These are phyloP conservation scores for Micromesistius poutassou DNA, from an alignment of 2,797 vertebrate species.

Conservation along the genomic window DNA sequence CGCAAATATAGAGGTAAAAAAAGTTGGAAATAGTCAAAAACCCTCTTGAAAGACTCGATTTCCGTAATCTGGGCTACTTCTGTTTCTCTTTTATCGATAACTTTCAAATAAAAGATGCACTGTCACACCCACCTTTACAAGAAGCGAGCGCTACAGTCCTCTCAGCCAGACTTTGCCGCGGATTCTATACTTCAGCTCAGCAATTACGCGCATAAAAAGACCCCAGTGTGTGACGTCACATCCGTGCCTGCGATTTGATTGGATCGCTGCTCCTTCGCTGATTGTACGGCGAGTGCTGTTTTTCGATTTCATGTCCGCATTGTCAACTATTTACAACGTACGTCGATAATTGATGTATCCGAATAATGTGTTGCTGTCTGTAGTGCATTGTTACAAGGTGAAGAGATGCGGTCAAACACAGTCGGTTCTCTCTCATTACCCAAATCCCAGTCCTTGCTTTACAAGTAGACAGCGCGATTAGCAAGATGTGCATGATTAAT, in stretches of 20 bases:
- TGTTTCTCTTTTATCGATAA: background rate
- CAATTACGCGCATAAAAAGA: slow-evolving; percentile 64
- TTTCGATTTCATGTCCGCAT: slow-evolving; percentile 28
- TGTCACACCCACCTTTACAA: slow-evolving; percentile 68
- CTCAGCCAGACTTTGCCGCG: slow-evolving; percentile 30
- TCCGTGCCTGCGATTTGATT: slow-evolving; percentile 28
- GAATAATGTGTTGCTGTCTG: too few species aligned
- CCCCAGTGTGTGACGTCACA: slow-evolving; percentile 57
- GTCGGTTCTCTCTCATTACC: background rate
- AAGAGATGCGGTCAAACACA: background rate
- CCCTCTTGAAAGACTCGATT: background rate
- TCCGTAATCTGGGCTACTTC: background rate
- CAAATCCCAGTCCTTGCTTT: background rate
- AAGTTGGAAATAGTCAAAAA: too few species aligned
- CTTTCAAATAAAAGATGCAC: slow-evolving; percentile 7
- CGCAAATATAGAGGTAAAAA: too few species aligned
- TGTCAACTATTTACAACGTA: too few species aligned
- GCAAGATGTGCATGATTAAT: background rate
- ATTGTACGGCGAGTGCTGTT: slow-evolving; percentile 48
- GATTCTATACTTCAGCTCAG: slow-evolving; percentile 28
- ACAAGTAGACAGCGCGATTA: background rate
- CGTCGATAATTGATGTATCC: too few species aligned
- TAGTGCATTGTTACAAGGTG: background rate
- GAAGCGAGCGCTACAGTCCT: slow-evolving; percentile 26
- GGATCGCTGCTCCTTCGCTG: slow-evolving; percentile 12